phyloP scores from a whole-genome alignment of 2,797 vertebrate species.

The Perodicticus potto region DNA sequence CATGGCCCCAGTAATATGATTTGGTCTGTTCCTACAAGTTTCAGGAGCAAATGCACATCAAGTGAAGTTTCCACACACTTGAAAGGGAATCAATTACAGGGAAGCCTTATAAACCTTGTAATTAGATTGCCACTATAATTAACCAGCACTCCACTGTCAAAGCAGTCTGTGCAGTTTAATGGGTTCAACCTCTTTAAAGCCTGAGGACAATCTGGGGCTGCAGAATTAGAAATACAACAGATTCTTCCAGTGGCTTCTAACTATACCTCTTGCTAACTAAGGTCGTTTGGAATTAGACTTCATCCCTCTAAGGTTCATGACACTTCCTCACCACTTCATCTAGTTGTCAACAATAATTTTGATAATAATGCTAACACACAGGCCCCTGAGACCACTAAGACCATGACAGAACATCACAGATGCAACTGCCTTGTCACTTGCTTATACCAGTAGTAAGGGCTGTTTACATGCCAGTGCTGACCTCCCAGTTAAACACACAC shows the following conservation, averaged over 20 bases:
- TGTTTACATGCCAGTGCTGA: neutral
- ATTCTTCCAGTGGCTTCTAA: constrained; percentile 56
- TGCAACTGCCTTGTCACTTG: neutral
- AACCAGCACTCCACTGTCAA: constrained; percentile 73
- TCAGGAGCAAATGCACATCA: constrained; percentile 35
- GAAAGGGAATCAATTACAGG: constrained; percentile 79
- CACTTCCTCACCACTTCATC: neutral
- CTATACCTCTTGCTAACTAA: constrained; percentile 35
- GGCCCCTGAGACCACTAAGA: neutral
- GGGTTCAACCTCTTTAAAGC: constrained; percentile 58
- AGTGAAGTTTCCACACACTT: constrained; percentile 74
- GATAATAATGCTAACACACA: neutral
- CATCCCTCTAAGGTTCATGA: neutral
- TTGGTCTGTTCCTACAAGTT: constrained; percentile 58
- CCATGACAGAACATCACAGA: neutral
- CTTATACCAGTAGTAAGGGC: neutral
- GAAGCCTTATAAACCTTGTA: constrained; percentile 77
- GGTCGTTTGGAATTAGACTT: constrained; percentile 52
- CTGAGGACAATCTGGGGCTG: constrained; percentile 46
- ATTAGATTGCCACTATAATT: constrained; percentile 81
- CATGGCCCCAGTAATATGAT: neutral
- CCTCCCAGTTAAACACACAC: neutral
- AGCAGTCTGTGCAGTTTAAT: constrained; percentile 71
- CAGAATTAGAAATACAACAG: constrained; percentile 67
- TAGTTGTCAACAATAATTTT: constrained; percentile 58